Percentiles rank a stretch among this genome's conserved stretches.
Conservation (phyloP, 2,113 vertebrate genomes). For the Bagarius yarrelli region DNA sequence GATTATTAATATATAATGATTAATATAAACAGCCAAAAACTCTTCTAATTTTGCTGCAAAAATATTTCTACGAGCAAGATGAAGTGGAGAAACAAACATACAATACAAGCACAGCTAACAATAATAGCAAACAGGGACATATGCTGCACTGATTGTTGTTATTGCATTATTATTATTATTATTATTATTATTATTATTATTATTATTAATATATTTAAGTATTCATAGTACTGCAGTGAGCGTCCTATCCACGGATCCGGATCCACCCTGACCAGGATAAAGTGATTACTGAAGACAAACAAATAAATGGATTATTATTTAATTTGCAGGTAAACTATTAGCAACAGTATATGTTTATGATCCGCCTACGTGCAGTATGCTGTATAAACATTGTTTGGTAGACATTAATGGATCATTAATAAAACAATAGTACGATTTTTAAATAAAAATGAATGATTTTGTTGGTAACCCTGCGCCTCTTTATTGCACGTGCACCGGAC, state of each 20-base stretch:
- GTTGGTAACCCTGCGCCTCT: constrained; percentile 25
- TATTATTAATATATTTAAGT: constrained; percentile 9
- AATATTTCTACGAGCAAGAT: constrained; percentile 76
- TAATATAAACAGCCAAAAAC: constrained; percentile 54
- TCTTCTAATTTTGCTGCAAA: constrained; percentile 74
- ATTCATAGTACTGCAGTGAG: background rate
- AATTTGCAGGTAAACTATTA: background rate
- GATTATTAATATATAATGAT: constrained; percentile 74
- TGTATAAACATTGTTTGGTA: background rate
- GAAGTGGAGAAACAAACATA: constrained; percentile 61
- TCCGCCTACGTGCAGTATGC: background rate
- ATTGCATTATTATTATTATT: background rate
- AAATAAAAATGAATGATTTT: constrained; percentile 18
- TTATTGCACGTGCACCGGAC: constrained; percentile 27
- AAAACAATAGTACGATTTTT: constrained; percentile 17
- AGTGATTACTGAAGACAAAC: background rate
- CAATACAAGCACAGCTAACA: constrained; percentile 1
- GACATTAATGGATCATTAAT: background rate
- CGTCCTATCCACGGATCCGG: background rate
- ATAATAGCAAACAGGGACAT: background rate
- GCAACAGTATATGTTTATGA: background rate
- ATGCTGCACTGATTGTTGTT: background rate
- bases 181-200: constrained; percentile 22
- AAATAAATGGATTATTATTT: background rate
- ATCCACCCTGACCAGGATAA: background rate